Base-by-base conservation (phyloP, 2,797 vertebrate species). In the Diglossa cyanea region DNA sequence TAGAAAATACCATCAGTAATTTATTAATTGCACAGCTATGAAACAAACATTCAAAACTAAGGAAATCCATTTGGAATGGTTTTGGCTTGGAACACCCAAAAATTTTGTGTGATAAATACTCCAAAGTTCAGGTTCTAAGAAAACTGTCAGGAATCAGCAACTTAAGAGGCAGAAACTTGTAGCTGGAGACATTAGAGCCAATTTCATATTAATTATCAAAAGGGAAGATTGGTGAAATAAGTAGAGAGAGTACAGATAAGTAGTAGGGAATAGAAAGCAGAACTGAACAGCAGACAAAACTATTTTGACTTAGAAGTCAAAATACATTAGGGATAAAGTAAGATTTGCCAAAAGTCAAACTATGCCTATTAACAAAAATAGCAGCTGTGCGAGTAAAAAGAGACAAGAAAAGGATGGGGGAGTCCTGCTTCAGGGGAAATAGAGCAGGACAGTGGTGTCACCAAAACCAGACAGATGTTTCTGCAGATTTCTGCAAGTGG, bases 1-100 rank as follows among this genome's bases (percentile, higher is more conserved):
- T 18, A 68, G 82, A 90, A 91, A 96, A 83, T 83, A 77, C 33
- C 8, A 3, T 93, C 60, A 72, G 53, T 90, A 80, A 60, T 90
- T 78, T 39, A 53, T 48, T 66, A 72, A 78, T 90, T 54, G 35
- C 67, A 60, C 13, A 48, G 80, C 66, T 60, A 60, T 90, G 78
- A 95, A 93, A 58, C 76, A 90, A 95, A 84, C 54, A 84, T 86
- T 91, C 68, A 54, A 54, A 94, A n/a, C 50, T 18, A 57, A 66
- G 31, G 55, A 47, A 91, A 42, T 86, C 65, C 6, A 44, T 88
- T 74, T 68, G 61, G 33, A 91, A 61, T 65, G 31, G 44, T 77
- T 88, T 78, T 90, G 82, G 62, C 82, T 60, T 94, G 47, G 47
- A 93, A 78, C 44, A 40, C 25, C 44, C 18, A 25, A 57, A 93